Base-by-base conservation (phyloP, 37 sponge, comb jelly and placozoan species). In the Dysidea cf. avara region DNA sequence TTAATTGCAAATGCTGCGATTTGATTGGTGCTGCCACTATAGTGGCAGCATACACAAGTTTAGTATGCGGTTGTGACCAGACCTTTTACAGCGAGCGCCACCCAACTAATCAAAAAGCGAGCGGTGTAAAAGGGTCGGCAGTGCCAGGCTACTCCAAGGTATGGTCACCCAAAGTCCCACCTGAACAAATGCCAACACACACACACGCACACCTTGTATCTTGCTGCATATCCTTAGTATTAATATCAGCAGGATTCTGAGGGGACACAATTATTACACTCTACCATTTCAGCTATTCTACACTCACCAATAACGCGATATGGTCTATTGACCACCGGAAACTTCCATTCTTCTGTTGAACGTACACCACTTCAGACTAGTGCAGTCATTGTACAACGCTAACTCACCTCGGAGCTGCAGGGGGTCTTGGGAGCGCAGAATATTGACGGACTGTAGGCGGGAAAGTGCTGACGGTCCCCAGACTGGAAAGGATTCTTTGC, bases 291-390 rank as follows among this genome's bases (percentile, higher is more conserved):
- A 11, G 59, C 24, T 31, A 28, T 4, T 17, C 12, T 54, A 3
- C 1, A 73, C 89, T 72, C 28, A 88, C 89, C 79, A 88, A 47
- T 31, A 57, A 26, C 36, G 89, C 84, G 22, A 88, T 67, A 13
- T 88, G 72, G 40, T 88, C 89, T 14, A 88, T 88, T 16, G 89
- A 88, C 89, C 89, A 88, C 7, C 61, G 68, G 29, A 88, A 88
- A 17, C 62, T 39, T 3, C 39, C 40, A 57, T 54, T 67, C 39
- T 25, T 17, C 52, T 74, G 57, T 3, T 51, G 17, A 30, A 56
- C 57, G 1, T 31, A 30, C 49, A 62, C 33, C 1, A 16, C 29
- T 1, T 47, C 25, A 3, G 40, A 46, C 14, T 16, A 39, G 59
- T 59, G 18, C 18, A 72, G 29, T 30, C 56, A 24, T 53, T 25